These are phyloP conservation scores for Salarias fasciatus DNA, from an alignment of 2,797 vertebrate species.

Conservation along the genomic window DNA sequence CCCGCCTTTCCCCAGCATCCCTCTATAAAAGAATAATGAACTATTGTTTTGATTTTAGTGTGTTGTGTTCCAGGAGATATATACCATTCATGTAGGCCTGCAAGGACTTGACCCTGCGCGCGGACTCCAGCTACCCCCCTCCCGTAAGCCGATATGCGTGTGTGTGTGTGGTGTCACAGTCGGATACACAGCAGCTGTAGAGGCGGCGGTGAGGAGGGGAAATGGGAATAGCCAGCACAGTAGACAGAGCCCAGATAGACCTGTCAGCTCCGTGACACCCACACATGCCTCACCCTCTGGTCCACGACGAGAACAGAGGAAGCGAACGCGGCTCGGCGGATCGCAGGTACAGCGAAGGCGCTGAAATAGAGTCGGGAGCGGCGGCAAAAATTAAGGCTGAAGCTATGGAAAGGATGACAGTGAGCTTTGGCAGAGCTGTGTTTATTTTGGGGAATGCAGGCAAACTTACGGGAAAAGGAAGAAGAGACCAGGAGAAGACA, in stretches of 20 bases:
- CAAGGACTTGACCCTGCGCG: conserved; percentile 45
- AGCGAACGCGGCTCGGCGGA: conserved; percentile 27
- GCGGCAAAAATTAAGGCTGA: conserved; percentile 25
- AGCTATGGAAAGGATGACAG: conserved; percentile 25
- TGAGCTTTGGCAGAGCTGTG: conserved; percentile 8
- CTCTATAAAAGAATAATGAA: conserved; percentile 8
- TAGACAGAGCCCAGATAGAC: conserved; percentile 78
- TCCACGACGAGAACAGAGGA: conserved; percentile 41
- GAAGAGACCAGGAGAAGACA: conserved; percentile 3
- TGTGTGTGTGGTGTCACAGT: conserved; percentile 53
- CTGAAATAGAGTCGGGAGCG: conserved; percentile 18
- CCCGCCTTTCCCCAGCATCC: neutral
- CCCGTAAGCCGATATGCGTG: neutral
- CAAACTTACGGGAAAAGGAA: neutral
- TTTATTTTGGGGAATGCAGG: conserved; percentile 22
- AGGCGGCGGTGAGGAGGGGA: conserved; percentile 61
- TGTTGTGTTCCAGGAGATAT: conserved; percentile 36
- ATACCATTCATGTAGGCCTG: conserved; percentile 26
- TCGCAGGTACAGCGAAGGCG: conserved; percentile 46
- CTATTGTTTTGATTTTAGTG: conserved; percentile 38
- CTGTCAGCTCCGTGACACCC: conserved; percentile 74
- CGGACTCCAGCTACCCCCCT: conserved; percentile 32
- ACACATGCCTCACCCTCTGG: conserved; percentile 70
- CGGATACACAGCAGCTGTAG: conserved; percentile 66
- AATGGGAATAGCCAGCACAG: conserved; percentile 68